Percentiles rank a stretch among this genome's conserved stretches.
Evolutionary conservation across 1,140 invertebrate species (phyloP).

Genomic region (Asobara japonica): DNA sequence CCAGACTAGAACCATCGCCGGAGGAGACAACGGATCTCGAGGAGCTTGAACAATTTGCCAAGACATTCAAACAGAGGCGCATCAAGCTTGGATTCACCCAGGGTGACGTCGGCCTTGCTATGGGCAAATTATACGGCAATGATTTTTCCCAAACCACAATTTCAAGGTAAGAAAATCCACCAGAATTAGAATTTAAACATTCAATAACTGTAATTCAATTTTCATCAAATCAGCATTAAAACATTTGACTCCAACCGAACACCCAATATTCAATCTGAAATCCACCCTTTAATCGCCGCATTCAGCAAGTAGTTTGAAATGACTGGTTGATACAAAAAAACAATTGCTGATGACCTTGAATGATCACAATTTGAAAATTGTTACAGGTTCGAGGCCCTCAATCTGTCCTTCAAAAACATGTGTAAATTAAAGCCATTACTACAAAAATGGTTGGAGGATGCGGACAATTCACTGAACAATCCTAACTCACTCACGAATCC

Average conservation of each 20-base stretch:
- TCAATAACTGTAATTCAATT: too few species aligned
- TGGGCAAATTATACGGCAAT: constrained; percentile 98
- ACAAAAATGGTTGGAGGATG: constrained; percentile 97
- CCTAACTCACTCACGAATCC: constrained; percentile 80
- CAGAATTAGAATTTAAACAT: too few species aligned
- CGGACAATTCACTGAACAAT: constrained; percentile 88
- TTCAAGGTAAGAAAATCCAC: constrained; percentile 74
- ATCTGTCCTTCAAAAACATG: constrained; percentile 99
- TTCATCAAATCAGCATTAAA: too few species aligned
- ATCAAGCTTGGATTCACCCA: constrained; percentile 98
- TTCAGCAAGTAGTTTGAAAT: too few species aligned
- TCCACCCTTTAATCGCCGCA: too few species aligned
- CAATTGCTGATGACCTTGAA: background rate
- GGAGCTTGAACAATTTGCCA: constrained; percentile 96
- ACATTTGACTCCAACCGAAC: too few species aligned
- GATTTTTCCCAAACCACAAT: constrained; percentile 99
- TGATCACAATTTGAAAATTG: background rate
- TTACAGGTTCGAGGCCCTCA: constrained; percentile 92
- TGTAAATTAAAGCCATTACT: constrained; percentile 97
- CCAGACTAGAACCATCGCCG: constrained; percentile 78
- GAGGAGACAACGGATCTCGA: constrained; percentile 96
- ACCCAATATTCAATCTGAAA: too few species aligned
- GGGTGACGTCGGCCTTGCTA: constrained; percentile 97
- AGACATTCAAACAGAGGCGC: constrained; percentile 94
- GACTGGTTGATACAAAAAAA: background rate